Base-by-base conservation (phyloP, 2,888 invertebrate genomes). In the Thelaira solivaga region DNA sequence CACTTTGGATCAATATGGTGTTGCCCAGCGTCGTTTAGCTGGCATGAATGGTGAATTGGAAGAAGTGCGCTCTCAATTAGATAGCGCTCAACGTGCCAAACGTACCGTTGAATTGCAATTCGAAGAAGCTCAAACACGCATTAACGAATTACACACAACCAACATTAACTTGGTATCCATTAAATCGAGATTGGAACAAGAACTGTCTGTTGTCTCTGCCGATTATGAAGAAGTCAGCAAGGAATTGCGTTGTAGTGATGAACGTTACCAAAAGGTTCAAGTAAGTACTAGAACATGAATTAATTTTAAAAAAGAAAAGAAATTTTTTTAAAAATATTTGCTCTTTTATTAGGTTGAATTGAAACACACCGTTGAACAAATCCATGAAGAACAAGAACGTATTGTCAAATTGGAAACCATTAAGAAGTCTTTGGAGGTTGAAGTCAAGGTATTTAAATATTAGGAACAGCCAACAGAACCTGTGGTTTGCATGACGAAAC, bases 181-280 rank as follows among this genome's bases (percentile, higher is more conserved):
- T 90, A 98, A 96, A 92, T 94, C 95, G 88, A 97, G 97, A 91
- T 92, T 98, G 88, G 98, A 98, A 90, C 97, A 96, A 88, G 98
- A 99, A 90, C 91, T 98, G 86, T 90, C 93, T 65, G 94, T 95
- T 84, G 93, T 99, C 85, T 96, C 97, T 83, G 93, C 96, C 84
- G 99, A 99, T 90, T 97, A 99, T 89, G 99, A 99, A 89, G 99
- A 99, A 90, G 96, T 98, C 88, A 96, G 96, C 90, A 97, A 97
- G 91, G 97, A 98, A 90, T 92, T 98, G 87, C 94, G 96, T 90
- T 93, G 97, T 84, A 93, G 94, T 87, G 98, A 98, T 89, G 98
- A 98, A 90, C 95, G 97, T 90, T 97, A 93, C 92, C 97, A 97
- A 91, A 95, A 97, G 89, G 95, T 97, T 82, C 92, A 93, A 91